These are phyloP conservation scores for Spisula subtruncata DNA, from an alignment of 2,888 invertebrate genomes.

Conservation along the genomic window DNA sequence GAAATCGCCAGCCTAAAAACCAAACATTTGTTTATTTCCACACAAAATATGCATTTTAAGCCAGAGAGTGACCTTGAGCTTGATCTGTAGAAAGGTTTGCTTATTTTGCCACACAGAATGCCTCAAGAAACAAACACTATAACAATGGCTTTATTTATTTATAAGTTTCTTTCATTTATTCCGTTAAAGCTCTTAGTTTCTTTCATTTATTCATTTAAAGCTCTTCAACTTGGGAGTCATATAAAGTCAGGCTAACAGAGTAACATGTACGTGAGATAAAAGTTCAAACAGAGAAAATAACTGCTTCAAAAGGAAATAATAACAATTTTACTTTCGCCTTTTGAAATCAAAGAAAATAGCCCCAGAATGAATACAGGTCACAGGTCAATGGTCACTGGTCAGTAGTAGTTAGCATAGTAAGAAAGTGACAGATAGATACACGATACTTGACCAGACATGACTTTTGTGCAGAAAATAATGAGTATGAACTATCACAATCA, in stretches of 20 bases:
- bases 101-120: not conserved
- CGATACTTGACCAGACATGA: not conserved
- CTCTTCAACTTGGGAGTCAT: not conserved
- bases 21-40: no score
- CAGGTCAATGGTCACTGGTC: no score
- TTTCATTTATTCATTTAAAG: not conserved
- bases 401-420: not conserved
- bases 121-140: not conserved
- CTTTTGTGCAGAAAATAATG: not conserved
- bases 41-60: no score
- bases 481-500: not conserved
- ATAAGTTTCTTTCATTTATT: not conserved
- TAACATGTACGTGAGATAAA: slow-evolving; percentile 1
- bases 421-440: not conserved
- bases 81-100: no score
- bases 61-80: no score
- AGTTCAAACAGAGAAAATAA: slow-evolving; percentile 9
- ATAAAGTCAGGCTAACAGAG: not conserved
- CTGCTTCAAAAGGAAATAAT: not conserved
- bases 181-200: not conserved
- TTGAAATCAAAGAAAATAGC: not conserved
- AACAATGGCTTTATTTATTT: not conserved
- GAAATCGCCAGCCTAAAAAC: no score
- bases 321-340: slow-evolving; percentile 6
- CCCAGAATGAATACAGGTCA: no score